Conservation (phyloP, 2,113 vertebrate genomes). For the Psophia crepitans region DNA sequence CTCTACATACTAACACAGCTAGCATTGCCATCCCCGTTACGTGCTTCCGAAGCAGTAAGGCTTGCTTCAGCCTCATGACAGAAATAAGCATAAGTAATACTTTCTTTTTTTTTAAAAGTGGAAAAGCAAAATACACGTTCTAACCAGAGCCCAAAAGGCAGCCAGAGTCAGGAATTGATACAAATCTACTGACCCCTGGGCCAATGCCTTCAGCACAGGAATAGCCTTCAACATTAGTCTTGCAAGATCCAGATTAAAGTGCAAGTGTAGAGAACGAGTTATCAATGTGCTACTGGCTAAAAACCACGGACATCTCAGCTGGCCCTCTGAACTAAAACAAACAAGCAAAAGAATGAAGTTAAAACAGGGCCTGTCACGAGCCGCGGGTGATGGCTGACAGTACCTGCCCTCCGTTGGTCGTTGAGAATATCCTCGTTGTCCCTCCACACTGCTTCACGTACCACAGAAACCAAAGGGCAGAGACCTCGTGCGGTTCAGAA, state of each 20-base stretch:
- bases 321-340: background rate
- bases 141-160: background rate
- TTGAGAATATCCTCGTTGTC: slow-evolving; percentile 90
- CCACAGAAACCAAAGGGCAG: slow-evolving; percentile 98
- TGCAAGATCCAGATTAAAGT: background rate
- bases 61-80: background rate
- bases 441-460: slow-evolving; percentile 96
- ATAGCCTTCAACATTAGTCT: background rate
- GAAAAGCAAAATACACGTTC: background rate
- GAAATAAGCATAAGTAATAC: background rate
- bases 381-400: background rate
- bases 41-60: background rate
- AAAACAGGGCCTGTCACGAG: background rate
- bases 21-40: background rate
- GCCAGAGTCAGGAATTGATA: background rate
- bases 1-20: background rate
- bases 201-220: background rate
- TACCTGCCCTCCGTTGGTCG: slow-evolving; percentile 94
- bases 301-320: background rate
- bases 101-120: background rate
- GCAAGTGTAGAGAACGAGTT: background rate
- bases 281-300: background rate
- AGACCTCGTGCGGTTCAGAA: slow-evolving; percentile 92
- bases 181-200: background rate
- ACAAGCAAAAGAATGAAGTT: background rate